Base-by-base conservation (phyloP, 1,140 invertebrate genomes). In the Drosophila mojavensis region DNA sequence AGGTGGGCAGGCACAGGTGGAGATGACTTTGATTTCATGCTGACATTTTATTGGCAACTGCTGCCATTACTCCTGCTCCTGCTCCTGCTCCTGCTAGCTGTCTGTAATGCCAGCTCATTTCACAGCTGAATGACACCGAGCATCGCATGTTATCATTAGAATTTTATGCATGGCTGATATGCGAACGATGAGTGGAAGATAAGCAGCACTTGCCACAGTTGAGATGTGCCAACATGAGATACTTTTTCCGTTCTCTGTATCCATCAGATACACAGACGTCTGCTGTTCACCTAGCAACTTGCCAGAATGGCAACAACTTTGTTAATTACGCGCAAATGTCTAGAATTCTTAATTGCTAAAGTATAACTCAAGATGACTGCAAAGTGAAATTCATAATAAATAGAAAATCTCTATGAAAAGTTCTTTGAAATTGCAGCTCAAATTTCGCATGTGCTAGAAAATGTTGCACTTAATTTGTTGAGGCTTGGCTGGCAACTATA, bases 21-120 rank as follows among this genome's bases (percentile, higher is more conserved):
- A 36, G 28, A 45, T 63, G 70, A 73, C 70, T 70, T 66, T 59
- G 79, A 76, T 81, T 70, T 73, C 41, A 43, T 55, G 45, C 51
- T 78, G 79, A 61, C 69, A 81, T 63, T 61, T 86, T 85, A 85
- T 84, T 85, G 82, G 72, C 75, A 86, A 62, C 55, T 68, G 63
- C 20, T 17, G 43, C 65, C 75, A 20, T 7, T 30, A n/a, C 54
- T 5, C 36, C 36, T 36, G 72, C 75, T 81, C 62, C 51, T 65
- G 60, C 17, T 56, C 20, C 17, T 30, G 15, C 63, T 7, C 30
- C 26, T 45, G 11, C 58, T 33, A 5, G 5, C 30, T 33, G 6
- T 33, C 33, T 7, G 6, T 7, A 7, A 33, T 54, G 58, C 30
- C 30, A 51, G 24, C 72, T 79, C 72, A 86, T 86, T 78, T 72